A percentile compares a stretch with the other conserved stretches of the same genome.
These are phyloP conservation scores for Amphibalanus amphitrite DNA, from an alignment of 1,140 invertebrate species.

Conservation along the genomic window DNA sequence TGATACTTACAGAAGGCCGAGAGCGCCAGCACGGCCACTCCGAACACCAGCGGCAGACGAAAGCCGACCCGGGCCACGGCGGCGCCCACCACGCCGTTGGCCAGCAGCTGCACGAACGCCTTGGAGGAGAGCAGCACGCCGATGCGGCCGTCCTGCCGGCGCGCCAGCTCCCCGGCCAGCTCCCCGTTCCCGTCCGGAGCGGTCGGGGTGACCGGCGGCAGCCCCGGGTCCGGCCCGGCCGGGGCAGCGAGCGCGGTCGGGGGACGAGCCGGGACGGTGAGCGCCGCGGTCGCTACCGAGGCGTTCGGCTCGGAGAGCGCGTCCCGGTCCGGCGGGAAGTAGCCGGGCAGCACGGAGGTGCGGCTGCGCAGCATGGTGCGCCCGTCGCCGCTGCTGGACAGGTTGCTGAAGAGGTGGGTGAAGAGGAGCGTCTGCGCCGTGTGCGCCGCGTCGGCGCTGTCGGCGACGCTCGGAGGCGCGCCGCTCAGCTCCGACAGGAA, in stretches of 20 bases:
- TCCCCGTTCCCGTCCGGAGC: too few relatives aligned
- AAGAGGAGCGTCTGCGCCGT: neutral
- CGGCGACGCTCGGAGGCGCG: neutral
- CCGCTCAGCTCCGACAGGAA: conserved; percentile 44
- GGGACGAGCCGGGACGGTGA: conserved; percentile 3
- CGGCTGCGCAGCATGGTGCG: too few relatives aligned
- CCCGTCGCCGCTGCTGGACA: too few relatives aligned
- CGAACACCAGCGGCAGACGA: conserved; percentile 58
- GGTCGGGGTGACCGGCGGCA: too few relatives aligned
- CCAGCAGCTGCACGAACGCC: conserved; percentile 63
- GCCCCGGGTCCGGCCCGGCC: neutral
- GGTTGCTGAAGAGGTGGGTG: too few relatives aligned
- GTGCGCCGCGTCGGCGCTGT: conserved; percentile 5
- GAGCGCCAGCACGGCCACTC: conserved; percentile 58
- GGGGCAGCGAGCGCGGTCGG: conserved; percentile 6
- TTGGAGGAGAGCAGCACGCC: conserved; percentile 69
- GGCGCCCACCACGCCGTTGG: conserved; percentile 62
- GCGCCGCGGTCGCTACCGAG: conserved; percentile 5
- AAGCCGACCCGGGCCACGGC: conserved; percentile 52
- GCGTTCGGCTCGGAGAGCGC: too few relatives aligned
- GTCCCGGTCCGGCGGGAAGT: conserved; percentile 30
- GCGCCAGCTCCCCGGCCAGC: too few relatives aligned
- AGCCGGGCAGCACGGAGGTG: too few relatives aligned
- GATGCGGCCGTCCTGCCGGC: conserved; percentile 50
- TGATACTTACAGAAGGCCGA: conserved; percentile 54